Percentiles rank a stretch among this genome's conserved stretches.
Conservation (phyloP, 1,140 invertebrate genomes). For the Lepidurus arcticus region DNA sequence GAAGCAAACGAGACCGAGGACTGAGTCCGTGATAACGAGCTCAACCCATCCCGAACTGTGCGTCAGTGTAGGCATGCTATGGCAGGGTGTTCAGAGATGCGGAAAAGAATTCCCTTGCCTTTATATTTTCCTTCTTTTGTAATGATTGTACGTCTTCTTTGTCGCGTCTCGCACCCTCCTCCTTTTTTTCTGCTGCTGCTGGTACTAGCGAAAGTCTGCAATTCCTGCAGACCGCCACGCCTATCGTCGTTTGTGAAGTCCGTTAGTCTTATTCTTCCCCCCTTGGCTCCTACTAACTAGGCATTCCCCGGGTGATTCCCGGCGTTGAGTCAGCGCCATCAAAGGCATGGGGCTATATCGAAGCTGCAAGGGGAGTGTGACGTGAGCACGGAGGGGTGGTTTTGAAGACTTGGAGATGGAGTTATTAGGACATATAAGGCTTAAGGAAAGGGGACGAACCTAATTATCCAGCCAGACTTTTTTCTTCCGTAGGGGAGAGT, state of each 20-base stretch:
- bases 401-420: constrained; percentile 3
- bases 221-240: neutral
- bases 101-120: neutral
- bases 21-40: constrained; percentile 1
- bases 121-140: neutral
- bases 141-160: neutral
- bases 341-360: neutral
- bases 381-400: constrained; percentile 12
- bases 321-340: constrained; percentile 10
- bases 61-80: neutral
- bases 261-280: constrained; percentile 18
- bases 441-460: neutral
- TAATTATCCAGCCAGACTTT: constrained; percentile 7
- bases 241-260: neutral
- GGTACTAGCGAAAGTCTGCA: neutral
- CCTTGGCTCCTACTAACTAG: neutral
- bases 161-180: neutral
- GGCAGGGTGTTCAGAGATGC: neutral
- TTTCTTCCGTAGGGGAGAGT: neutral
- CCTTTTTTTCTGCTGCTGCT: neutral
- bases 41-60: neutral
- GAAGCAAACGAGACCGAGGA: neutral
- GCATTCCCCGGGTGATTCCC: constrained; percentile 13
- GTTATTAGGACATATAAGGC: constrained; percentile 8
- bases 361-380: constrained; percentile 13